Evolutionary conservation across 2,797 vertebrate genomes (phyloP), one percentile per base, ranked within the genome.

Genomic region (Delichon dasypus): DNA sequence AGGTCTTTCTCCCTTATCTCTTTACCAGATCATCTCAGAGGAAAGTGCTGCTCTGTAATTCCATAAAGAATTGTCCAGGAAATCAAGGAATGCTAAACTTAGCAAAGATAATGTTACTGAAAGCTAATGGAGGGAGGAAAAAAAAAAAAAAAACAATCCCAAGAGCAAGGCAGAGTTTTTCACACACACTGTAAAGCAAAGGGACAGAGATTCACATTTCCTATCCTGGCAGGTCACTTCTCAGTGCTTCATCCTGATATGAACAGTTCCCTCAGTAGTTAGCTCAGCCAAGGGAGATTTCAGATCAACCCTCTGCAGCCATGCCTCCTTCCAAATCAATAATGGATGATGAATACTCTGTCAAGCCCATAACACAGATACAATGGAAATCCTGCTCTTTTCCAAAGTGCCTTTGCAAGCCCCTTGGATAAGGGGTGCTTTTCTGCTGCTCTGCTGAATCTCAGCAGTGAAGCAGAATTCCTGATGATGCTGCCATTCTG

Each of bases 261-360:
- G 71, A 89, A 58, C 19, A 85, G 90, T 70, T 60, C n/a, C 84
- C 81, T 80, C 85, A 91, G 64, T 5, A 57, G 91, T 89, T 96
- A 94, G 90, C 81, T 91, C 47, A 84, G 85, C 79, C 83, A 55
- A 75, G 80, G 83, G 73, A 81, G 89, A n/a, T 55, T 73, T 93
- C 76, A 78, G 85, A 91, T 95, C 94, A 95, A 91, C 96, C 85
- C 89, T 93, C 66, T 81, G 22, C 85, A 91, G 72, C 79, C 91
- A 48, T 75, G 70, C 66, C 88, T 90, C 62, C 88, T 58, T 54
- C 80, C 78, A 53, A 58, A 94, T 94, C 96, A 93, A 93, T 96
- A 91, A 29, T 34, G 85, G 79, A n/a, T 96, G 93, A 94, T 90
- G 94, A 88, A 94, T 93, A 22, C 70, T 65, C 75, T 93, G 88